A percentile compares a stretch with the other conserved stretches of the same genome.
Conservation (phyloP, 2,113 vertebrate genomes). For the Gnathonemus echidnorhynchus region DNA sequence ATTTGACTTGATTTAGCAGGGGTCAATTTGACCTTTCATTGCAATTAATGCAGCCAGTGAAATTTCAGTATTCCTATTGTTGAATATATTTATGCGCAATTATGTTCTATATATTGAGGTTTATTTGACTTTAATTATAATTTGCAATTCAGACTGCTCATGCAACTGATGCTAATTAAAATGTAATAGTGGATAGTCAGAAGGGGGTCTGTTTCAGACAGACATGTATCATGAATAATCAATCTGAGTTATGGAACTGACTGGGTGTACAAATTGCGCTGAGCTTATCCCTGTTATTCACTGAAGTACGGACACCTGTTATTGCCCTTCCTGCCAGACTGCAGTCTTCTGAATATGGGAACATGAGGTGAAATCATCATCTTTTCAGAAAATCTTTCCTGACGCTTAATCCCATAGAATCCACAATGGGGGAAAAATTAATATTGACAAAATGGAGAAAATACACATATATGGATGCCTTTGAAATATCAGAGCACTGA, state of each 20-base stretch:
- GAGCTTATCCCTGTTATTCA: background rate
- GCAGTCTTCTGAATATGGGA: background rate
- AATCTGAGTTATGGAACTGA: constrained; percentile 8
- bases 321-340: background rate
- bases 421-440: background rate
- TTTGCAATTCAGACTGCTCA: background rate
- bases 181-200: background rate
- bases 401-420: background rate
- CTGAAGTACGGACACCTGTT: background rate
- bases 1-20: background rate
- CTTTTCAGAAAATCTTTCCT: background rate
- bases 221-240: constrained; percentile 11
- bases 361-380: background rate
- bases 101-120: constrained; percentile 13
- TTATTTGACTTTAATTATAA: constrained; percentile 12
- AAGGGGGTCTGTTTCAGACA: constrained; percentile 2
- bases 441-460: background rate
- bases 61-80: constrained; percentile 2
- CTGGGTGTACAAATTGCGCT: background rate
- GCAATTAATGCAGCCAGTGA: background rate
- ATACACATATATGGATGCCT: background rate
- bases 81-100: background rate
- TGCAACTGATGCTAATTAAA: constrained; percentile 1
- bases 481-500: background rate
- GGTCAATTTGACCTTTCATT: background rate